Evolutionary conservation across 2,113 vertebrate genomes (phyloP).

Genomic region (Strix aluco): DNA sequence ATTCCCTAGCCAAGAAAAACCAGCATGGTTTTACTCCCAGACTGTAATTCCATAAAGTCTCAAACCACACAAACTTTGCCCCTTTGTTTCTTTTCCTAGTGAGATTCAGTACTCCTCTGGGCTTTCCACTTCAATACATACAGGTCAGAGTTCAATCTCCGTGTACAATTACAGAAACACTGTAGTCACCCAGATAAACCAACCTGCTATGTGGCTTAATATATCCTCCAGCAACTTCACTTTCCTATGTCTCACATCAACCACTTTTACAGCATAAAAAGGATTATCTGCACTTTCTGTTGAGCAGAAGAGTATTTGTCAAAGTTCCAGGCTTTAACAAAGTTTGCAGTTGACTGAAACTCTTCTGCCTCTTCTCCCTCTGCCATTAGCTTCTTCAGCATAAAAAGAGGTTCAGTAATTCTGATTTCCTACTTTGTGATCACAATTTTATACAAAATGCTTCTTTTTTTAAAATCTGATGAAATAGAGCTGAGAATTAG

Average conservation of each 20-base stretch:
- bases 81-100: background rate
- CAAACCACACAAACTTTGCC: background rate
- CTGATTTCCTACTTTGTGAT: background rate
- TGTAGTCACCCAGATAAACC: background rate
- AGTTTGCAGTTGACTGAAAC: background rate
- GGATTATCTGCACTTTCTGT: background rate
- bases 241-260: background rate
- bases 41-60: background rate
- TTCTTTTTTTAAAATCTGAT: background rate
- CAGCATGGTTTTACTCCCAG: background rate
- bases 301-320: background rate
- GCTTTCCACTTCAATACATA: background rate
- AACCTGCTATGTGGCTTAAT: background rate
- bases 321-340: background rate
- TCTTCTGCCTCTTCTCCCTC: background rate
- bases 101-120: background rate
- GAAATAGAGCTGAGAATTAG: background rate
- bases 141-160: background rate
- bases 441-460: background rate
- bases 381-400: background rate
- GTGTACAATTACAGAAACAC: background rate
- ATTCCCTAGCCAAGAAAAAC: background rate
- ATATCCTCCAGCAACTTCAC: background rate
- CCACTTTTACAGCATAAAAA: background rate
- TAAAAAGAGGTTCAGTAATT: background rate